These are phyloP conservation scores for Lamellibrachia luymesi DNA, from an alignment of 1,140 invertebrate genomes.

Conservation along the genomic window DNA sequence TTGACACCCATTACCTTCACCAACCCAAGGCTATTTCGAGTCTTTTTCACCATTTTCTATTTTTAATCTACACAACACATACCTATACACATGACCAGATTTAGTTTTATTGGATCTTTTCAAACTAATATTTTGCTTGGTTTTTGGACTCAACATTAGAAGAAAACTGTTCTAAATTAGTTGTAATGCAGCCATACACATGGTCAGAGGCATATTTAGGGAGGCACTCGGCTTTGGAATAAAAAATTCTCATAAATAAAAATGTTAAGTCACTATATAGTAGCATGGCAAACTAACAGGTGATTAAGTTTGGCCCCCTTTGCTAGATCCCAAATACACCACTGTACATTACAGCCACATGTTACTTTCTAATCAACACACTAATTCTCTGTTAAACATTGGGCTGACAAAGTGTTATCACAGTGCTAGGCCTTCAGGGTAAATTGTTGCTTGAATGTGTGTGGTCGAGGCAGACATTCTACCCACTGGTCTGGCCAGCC, in stretches of 20 bases:
- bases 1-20: too few relatives aligned
- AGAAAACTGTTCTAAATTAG: not conserved
- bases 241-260: too few relatives aligned
- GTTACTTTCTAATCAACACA: not conserved
- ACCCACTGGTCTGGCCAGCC: not conserved
- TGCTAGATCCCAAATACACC: too few relatives aligned
- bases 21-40: too few relatives aligned
- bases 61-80: not conserved
- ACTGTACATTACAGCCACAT: not conserved
- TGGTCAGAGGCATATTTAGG: too few relatives aligned
- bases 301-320: too few relatives aligned
- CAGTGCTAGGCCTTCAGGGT: not conserved
- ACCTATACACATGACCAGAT: not conserved
- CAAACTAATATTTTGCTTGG: not conserved
- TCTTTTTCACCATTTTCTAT: not conserved
- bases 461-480: not conserved
- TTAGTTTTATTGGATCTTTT: not conserved
- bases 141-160: not conserved
- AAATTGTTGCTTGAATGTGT: not conserved
- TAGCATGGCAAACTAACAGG: too few relatives aligned
- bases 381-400: not conserved
- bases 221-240: too few relatives aligned
- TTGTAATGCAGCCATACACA: not conserved
- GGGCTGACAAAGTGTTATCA: not conserved
- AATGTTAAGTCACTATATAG: too few relatives aligned